Conservation (phyloP, 2,888 invertebrate genomes). For the Drosophila aldrichi region DNA sequence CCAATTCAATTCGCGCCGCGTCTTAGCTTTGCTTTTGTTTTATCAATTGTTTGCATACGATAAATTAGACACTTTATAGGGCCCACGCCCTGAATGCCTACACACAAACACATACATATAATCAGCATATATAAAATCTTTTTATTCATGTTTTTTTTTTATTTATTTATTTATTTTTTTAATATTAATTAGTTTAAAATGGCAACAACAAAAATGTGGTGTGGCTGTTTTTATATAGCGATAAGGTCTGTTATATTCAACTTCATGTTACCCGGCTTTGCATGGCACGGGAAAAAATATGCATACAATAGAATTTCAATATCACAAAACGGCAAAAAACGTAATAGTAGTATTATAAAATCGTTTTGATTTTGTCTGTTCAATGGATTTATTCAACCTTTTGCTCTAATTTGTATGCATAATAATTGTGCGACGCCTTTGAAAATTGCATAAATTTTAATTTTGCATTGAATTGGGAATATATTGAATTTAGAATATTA, state of each 20-base stretch:
- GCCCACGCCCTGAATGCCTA: constrained; percentile 23
- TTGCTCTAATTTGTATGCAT: constrained; percentile 24
- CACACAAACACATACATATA: not conserved
- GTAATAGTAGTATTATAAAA: not conserved
- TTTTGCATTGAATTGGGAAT: constrained; percentile 3
- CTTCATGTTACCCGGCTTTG: constrained; percentile 1
- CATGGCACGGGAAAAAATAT: not conserved
- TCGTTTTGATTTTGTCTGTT: constrained; percentile 9
- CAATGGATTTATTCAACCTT: constrained; percentile 17
- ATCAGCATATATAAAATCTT: constrained; percentile 11
- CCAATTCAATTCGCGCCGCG: constrained; percentile 14
- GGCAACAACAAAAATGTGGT: constrained; percentile 1
- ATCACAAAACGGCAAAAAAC: not conserved
- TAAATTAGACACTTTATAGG: constrained; percentile 40
- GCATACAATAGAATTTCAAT: not conserved
- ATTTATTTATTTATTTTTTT: constrained; percentile 6
- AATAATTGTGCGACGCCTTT: not conserved
- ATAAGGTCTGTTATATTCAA: constrained; percentile 12
- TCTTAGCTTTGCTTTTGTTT: constrained; percentile 6
- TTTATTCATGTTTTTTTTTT: constrained; percentile 15
- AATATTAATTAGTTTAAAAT: constrained; percentile 26
- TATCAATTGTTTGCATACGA: constrained; percentile 60
- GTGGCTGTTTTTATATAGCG: constrained; percentile 1
- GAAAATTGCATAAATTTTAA: constrained; percentile 14
- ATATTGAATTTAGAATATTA: not conserved